A percentile compares a stretch with the other conserved stretches of the same genome.
phyloP scores from a whole-genome alignment of 2,888 invertebrate genomes.

The Coelogynopora nodosa region DNA sequence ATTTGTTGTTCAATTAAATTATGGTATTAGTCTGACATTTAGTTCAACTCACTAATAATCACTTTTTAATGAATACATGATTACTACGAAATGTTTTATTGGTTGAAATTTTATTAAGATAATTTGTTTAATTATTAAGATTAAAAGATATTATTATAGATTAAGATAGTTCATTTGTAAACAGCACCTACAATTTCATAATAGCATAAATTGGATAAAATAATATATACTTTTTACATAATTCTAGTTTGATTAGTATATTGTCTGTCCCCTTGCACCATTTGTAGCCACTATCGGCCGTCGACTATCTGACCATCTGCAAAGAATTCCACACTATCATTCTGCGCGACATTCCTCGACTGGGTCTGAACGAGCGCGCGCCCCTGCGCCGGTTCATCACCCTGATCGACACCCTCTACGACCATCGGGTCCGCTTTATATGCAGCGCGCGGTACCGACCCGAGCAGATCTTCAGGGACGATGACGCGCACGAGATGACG shows the following conservation, averaged over 20 bases:
- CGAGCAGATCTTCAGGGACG: constrained; percentile 8
- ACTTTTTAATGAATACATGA: too few species aligned
- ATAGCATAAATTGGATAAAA: too few species aligned
- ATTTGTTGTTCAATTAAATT: too few species aligned
- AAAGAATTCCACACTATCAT: constrained; percentile 92
- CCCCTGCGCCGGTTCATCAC: constrained; percentile 90
- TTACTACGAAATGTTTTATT: too few species aligned
- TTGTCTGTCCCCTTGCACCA: background rate
- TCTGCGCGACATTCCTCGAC: constrained; percentile 79
- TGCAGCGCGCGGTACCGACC: background rate
- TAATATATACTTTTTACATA: too few species aligned
- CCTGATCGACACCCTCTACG: constrained; percentile 91
- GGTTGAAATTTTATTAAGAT: too few species aligned
- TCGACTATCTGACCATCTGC: constrained; percentile 85
- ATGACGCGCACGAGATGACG: background rate
- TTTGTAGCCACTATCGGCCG: constrained; percentile 79
- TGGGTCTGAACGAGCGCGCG: constrained; percentile 76
- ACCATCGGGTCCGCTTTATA: constrained; percentile 71
- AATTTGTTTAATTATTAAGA: too few species aligned
- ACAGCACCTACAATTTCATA: too few species aligned
- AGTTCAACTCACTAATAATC: too few species aligned
- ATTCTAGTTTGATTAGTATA: background rate
- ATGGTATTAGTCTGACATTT: too few species aligned
- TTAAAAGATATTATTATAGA: too few species aligned
- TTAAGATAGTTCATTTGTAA: too few species aligned